Base-by-base conservation (phyloP, 2,113 vertebrate genomes). In the Poecilia latipinna region DNA sequence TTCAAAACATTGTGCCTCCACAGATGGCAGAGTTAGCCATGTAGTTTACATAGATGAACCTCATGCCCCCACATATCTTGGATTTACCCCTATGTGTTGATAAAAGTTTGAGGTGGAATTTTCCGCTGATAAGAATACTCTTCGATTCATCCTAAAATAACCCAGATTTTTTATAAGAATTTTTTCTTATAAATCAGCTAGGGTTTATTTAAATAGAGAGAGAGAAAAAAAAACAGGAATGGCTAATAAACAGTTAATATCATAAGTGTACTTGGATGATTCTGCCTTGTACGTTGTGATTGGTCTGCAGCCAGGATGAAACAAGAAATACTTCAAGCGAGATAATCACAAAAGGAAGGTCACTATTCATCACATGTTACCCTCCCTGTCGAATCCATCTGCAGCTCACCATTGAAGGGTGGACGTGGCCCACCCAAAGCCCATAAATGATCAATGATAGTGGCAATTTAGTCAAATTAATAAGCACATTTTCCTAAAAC, bases 261-360 rank as follows among this genome's bases (percentile, higher is more conserved):
- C 31, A 42, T 57, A 24, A 31, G 29, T 28, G 31, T 24, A 15
- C 19, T 32, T 74, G 8, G 1, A 70, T 66, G 31, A 35, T 63
- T 33, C 19, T 15, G 17, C 28, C 28, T 28, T 39, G 28, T 71
- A 44, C 33, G 42, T 28, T 77, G 37, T 75, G 68, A 65, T 65
- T 79, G 63, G 68, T 72, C 54, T 4, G 32, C 54, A 69, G 29
- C 72, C 69, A 66, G 57, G 33, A 68, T 74, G 48, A 72, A 51
- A 28, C 42, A 78, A 72, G 68, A 74, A 75, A 73, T 42, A 64
- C 33, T 48, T 75, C 19, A 61, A 75, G 39, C 35, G 68, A 70
- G 48, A 65, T 71, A 70, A 82, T 77, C 69, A 35, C 37, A 31
- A 67, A 66, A 82, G 76, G 54, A 86, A 74, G 28, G 79, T 79